A percentile compares a stretch with the other conserved stretches of the same genome.
These are phyloP conservation scores for Oostethus manadensis DNA, from an alignment of 2,113 vertebrate genomes.

Conservation along the genomic window DNA sequence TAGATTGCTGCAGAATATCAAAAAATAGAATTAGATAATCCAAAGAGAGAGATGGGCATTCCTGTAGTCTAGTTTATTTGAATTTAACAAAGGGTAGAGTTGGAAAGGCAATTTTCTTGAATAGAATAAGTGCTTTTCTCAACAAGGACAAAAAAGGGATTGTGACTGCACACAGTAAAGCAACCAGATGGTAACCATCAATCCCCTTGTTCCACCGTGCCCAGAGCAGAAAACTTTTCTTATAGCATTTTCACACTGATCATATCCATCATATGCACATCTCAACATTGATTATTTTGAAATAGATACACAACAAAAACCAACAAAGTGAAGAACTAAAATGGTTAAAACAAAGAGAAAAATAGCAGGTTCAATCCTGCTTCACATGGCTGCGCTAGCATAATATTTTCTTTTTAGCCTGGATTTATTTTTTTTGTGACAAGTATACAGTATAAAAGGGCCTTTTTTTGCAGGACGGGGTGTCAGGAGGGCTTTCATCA, in stretches of 20 bases:
- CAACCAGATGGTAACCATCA: constrained; percentile 49
- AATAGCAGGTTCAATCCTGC: constrained; percentile 19
- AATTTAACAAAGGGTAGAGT: no score
- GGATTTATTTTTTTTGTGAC: constrained; percentile 49
- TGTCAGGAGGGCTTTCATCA: constrained; percentile 17
- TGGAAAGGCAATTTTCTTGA: no score
- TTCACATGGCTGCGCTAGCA: constrained; percentile 32
- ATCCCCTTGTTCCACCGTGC: constrained; percentile 22
- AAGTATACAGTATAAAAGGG: constrained; percentile 23
- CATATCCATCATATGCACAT: neutral
- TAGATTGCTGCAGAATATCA: no score
- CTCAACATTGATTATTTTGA: neutral
- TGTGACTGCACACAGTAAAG: neutral
- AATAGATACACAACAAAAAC: neutral
- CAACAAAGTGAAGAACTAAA: neutral
- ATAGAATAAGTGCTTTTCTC: neutral
- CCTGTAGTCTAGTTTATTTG: no score
- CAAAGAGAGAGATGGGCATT: no score
- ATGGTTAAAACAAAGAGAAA: constrained; percentile 4
- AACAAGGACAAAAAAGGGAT: neutral
- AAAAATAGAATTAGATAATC: no score
- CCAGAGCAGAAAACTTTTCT: constrained; percentile 7
- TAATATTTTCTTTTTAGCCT: constrained; percentile 55
- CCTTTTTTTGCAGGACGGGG: constrained; percentile 41
- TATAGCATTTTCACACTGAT: constrained; percentile 1